These are phyloP conservation scores for Danaus chrysippus DNA, from an alignment of 2,888 invertebrate genomes.

Conservation along the genomic window DNA sequence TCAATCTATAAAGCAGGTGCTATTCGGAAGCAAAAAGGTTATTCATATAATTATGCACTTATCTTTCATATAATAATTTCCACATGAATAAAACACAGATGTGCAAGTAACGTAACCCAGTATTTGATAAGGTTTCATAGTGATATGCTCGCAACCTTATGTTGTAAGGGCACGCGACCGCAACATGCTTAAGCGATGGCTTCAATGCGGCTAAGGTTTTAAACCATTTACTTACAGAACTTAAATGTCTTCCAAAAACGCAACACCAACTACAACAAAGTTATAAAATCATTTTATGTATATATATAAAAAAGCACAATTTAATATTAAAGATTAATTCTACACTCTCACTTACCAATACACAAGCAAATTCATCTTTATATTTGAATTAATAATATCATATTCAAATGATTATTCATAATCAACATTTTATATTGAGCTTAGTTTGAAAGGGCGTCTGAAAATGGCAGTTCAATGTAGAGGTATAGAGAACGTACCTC, in stretches of 20 bases:
- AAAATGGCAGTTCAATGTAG: conserved; percentile 72
- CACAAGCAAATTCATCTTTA: too few relatives aligned
- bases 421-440: conserved; percentile 51
- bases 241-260: conserved; percentile 9
- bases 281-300: too few relatives aligned
- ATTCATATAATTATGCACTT: not conserved
- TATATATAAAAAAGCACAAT: too few relatives aligned
- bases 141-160: conserved; percentile 47
- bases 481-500: conserved; percentile 63
- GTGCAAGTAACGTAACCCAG: conserved; percentile 30
- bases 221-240: conserved; percentile 17
- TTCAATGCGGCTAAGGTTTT: conserved; percentile 44
- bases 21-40: not conserved
- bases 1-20: not conserved
- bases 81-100: conserved; percentile 28
- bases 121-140: conserved; percentile 55
- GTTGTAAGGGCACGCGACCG: conserved; percentile 64
- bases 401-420: conserved; percentile 47
- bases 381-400: not conserved
- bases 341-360: too few relatives aligned
- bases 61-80: conserved; percentile 18
- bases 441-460: conserved; percentile 67
- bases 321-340: too few relatives aligned
- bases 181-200: conserved; percentile 45
- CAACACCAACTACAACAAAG: not conserved